Conservation (phyloP, 2,113 vertebrate species). For the Hypocryptadius cinnamomeus region DNA sequence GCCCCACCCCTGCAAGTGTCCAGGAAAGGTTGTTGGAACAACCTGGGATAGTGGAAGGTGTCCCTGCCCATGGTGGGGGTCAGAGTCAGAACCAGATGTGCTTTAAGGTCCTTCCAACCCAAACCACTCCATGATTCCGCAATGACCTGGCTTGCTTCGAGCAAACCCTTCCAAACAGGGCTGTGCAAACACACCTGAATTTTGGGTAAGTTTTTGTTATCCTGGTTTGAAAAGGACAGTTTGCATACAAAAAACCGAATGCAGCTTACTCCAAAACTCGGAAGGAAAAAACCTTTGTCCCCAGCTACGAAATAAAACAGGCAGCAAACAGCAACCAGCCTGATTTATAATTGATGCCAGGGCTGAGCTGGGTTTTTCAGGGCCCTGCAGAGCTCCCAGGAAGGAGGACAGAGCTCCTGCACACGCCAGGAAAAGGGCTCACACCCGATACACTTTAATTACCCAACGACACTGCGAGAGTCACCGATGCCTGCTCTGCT, state of each 20-base stretch:
- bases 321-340: background rate
- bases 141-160: background rate
- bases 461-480: background rate
- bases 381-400: background rate
- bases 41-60: fast-evolving
- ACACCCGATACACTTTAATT: background rate
- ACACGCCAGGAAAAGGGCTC: background rate
- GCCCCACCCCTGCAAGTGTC: background rate
- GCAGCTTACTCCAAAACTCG: background rate
- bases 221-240: fast-evolving
- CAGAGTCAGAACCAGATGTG: fast-evolving
- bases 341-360: background rate
- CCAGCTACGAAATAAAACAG: background rate
- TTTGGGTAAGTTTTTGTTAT: fast-evolving
- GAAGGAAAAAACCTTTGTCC: background rate
- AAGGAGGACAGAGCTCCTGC: background rate
- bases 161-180: background rate
- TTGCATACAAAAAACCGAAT: background rate
- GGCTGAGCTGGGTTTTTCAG: background rate
- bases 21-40: background rate
- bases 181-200: background rate
- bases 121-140: background rate
- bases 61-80: background rate
- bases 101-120: background rate
- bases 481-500: background rate